A percentile compares a stretch with the other conserved stretches of the same genome.
phyloP scores from a whole-genome alignment of 2,888 invertebrate genomes.

The Ophion obscuratus region DNA sequence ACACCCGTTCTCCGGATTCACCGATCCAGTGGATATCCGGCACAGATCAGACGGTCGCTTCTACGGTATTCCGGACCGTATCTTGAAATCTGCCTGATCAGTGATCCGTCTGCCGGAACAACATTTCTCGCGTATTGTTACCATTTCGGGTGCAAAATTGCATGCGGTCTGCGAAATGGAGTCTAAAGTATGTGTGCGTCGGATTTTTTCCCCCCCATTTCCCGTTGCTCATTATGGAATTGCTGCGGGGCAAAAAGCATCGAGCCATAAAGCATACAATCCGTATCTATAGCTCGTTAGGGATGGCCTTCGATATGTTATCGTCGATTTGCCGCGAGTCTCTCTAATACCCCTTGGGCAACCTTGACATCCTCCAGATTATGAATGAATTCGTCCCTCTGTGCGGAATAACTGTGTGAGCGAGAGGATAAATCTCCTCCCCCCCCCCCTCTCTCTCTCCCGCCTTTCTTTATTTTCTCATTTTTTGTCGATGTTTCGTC shows the following conservation, averaged over 20 bases:
- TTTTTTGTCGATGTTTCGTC: neutral
- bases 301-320: constrained; percentile 52
- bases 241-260: constrained; percentile 37
- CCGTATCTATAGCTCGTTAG: constrained; percentile 53
- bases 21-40: no score
- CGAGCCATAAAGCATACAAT: constrained; percentile 38
- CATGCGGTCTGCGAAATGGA: constrained; percentile 22
- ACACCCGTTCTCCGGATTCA: no score
- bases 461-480: neutral
- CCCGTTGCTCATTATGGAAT: constrained; percentile 33
- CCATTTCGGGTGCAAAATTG: constrained; percentile 1
- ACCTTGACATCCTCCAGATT: constrained; percentile 61
- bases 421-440: constrained; percentile 33
- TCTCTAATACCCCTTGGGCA: constrained; percentile 42
- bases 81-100: no score
- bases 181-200: constrained; percentile 8
- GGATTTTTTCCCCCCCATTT: neutral
- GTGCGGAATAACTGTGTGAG: constrained; percentile 20
- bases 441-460: constrained; percentile 3
- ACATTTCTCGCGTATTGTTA: neutral
- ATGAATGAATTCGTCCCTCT: constrained; percentile 57
- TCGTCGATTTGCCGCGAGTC: constrained; percentile 44
- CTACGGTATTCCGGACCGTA: no score
- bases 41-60: no score
- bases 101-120: no score